Base-by-base conservation (phyloP, 2,797 vertebrate species). In the Emydoidea blandingii region DNA sequence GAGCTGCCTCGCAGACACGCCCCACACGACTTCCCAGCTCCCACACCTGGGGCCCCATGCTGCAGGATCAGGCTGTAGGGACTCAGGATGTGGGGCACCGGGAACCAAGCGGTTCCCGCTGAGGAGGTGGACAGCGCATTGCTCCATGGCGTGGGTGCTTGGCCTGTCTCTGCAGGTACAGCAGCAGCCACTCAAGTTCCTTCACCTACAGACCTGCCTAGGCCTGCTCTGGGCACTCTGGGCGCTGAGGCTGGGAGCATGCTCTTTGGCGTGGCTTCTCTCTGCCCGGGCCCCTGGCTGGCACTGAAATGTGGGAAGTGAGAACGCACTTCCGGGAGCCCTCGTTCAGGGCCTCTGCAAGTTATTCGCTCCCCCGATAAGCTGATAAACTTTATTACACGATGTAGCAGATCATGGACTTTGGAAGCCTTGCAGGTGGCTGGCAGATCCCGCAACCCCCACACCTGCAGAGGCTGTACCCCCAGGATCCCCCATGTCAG, bases 241-340 rank as follows among this genome's bases (percentile, higher is more conserved):
- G 74, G 74, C 41, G 41, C 41, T 23, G 53, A 54, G 21, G 21
- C 21, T 9, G 27, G 11, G 56, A 5, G 12, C 27, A 4, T 34
- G 29, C 31, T 31, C 31, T 4, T 62, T 15, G 44, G 9, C 0
- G 2, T 0, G n/a, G 12, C 56, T 2, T 2, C 5, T 2, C 2
- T 8, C 54, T 25, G 9, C 54, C 54, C 10, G 27, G 6, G 59
- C 50, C 5, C 47, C 44, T 25, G 15, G 68, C 57, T 44, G 74
- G 4, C 4, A 3, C 11, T 23, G 4, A 2, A 0, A 1, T 37
- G 56, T 4, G 31, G 27, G 41, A 12, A 9, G 8, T 0, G 7
- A 27, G 7, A 68, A 9, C 62, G 7, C 15, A 15, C 62, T 31
- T 31, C 57, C 57, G 3, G 59, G 15, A 16, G 19, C n/a, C 65